A percentile compares a stretch with the other conserved stretches of the same genome.
Conservation (phyloP, 2,113 vertebrate genomes). For the Nannospalax galili region DNA sequence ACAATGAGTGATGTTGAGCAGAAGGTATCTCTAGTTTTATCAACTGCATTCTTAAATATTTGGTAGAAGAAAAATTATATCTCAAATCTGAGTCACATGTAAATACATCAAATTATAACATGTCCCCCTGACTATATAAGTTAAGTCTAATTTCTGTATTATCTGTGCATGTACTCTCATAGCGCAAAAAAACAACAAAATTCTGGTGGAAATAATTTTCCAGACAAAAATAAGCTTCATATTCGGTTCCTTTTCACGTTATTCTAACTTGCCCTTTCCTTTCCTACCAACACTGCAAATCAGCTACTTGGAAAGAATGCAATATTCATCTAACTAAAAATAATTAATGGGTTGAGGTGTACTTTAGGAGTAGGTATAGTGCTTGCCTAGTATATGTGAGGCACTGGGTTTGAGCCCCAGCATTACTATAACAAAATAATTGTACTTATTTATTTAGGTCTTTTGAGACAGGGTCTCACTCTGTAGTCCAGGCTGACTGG, state of each 20-base stretch:
- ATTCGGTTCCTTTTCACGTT: slow-evolving; percentile 59
- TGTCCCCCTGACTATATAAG: slow-evolving; percentile 62
- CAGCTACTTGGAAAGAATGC: slow-evolving; percentile 55
- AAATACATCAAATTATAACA: slow-evolving; percentile 69
- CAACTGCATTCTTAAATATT: slow-evolving; percentile 61
- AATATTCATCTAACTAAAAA: slow-evolving; percentile 50
- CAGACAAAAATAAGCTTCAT: slow-evolving; percentile 63
- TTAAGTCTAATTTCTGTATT: slow-evolving; percentile 70
- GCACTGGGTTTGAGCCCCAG: neutral
- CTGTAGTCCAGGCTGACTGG: neutral
- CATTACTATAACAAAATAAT: neutral
- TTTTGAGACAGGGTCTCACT: neutral
- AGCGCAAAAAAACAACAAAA: slow-evolving; percentile 65
- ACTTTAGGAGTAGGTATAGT: neutral
- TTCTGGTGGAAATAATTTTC: slow-evolving; percentile 49
- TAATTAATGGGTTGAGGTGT: neutral
- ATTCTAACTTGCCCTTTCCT: slow-evolving; percentile 52
- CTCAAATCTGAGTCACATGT: slow-evolving; percentile 71
- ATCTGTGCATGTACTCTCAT: slow-evolving; percentile 64
- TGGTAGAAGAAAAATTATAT: slow-evolving; percentile 74
- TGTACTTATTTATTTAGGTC: neutral
- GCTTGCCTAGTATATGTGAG: neutral
- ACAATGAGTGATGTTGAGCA: slow-evolving; percentile 13
- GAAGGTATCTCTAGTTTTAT: slow-evolving; percentile 47
- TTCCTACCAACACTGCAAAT: slow-evolving; percentile 44